Evolutionary conservation across 2,888 invertebrate genomes (phyloP), one percentile per base, ranked within the genome.

Genomic region (Tanypteryx hageni): DNA sequence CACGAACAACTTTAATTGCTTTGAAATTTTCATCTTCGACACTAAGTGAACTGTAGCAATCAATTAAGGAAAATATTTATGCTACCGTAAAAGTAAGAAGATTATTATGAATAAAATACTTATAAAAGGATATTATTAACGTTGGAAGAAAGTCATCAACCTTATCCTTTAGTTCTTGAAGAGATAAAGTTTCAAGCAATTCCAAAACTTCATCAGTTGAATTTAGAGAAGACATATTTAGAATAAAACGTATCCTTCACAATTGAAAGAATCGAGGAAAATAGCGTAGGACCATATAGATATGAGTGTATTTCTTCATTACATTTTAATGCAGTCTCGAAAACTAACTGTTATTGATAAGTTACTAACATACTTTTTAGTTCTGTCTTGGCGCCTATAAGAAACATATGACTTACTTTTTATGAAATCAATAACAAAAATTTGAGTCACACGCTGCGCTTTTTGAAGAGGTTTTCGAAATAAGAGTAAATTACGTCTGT

Each of bases 91-190:
- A 14, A 31, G 27, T 31, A 27, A 18, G 14, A 61, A 61, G 0
- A 16, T 11, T 7, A 61, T 16, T 44, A 18, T 16, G 7, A 85
- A 85, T 11, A 18, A 7, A 22, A 76, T 1, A 58, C 4, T 61
- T 22, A 44, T 16, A 44, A 68, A 89, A 89, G 89, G 89, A 89
- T 89, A 89, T 89, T 68, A 44, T 89, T 44, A 89, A 89, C 9
- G 31, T 44, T 18, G 89, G 89, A 18, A 89, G 61, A 4, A 89
- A 68, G 44, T 89, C 89, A 11, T 64, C 64, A 2, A 64, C 44
- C n/a, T 89, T 89, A 13, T 89, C 89, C n/a, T 64, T 16, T 11
- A 89, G 44, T 13, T 68, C 68, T 18, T 44, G 11, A 31, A n/a
- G 44, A 64, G 31, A 31, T 44, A 89, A 64, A 14, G 89, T 56